Base-by-base conservation (phyloP, 2,888 invertebrate species). In the Campopleginae sp. region DNA sequence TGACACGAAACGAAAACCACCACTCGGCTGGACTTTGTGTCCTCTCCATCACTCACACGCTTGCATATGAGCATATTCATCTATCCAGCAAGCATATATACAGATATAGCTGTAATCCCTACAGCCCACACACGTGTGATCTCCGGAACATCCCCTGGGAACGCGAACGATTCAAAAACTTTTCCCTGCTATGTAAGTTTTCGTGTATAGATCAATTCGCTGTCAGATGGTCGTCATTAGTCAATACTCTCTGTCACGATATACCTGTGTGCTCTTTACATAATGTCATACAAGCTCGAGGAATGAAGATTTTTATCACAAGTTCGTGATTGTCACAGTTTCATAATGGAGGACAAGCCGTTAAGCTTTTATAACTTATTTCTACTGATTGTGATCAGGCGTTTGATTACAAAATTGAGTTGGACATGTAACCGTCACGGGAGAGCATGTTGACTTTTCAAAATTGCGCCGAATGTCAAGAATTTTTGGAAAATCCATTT, bases 141-240 rank as follows among this genome's bases (percentile, higher is more conserved):
- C 72, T 79, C 58, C 61, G 78, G 85, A 78, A 78, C 77, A 86
- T 86, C 86, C 85, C 88, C 86, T 87, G 88, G 88, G 88, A 88
- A 88, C 86, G 48, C 85, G 80, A 72, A 61, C 66, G 58, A 80
- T 75, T 51, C 44, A 27, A 61, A 44, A 76, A 78, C 68, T 68
- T 27, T 72, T 80, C 33, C 68, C 19, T 65, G 42, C 46, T 66
- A 65, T 38, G 65, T 42, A 17, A 51, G 19, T 42, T 44, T 63
- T 27, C 31, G 42, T n/a, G n/a, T 38, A 63, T 31, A 38, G 46
- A 74, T 61, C 12, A 33, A 66, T 77, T 10, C 19, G 61, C 80
- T 74, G 87, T 87, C 87, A 82, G 85, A 84, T 87, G 86, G 76
- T 81, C 74, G 79, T 87, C 88, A 82, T 86, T 87, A 85, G 85